phyloP scores from a whole-genome alignment of 1,140 invertebrate genomes.

The Macrobrachium nipponense region DNA sequence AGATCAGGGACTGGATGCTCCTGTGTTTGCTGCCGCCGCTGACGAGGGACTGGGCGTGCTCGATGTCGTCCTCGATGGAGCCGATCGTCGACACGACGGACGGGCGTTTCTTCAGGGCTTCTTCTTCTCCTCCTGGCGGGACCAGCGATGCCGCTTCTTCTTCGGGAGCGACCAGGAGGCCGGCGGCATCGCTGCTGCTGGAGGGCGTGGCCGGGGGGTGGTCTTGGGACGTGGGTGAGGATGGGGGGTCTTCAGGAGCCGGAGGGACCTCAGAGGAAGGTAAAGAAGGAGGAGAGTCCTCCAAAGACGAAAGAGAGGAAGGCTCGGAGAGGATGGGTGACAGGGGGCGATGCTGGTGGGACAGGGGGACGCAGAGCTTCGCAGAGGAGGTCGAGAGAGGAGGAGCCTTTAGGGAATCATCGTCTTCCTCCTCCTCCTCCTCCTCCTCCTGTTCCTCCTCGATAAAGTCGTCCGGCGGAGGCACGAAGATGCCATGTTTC shows the following conservation, averaged over 20 bases:
- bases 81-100: background rate
- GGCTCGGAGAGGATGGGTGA: background rate
- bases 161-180: no score
- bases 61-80: background rate
- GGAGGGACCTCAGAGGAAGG: background rate
- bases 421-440: no score
- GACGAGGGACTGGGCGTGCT: background rate
- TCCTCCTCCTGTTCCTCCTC: no score
- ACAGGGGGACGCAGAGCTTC: background rate
- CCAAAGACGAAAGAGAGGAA: background rate
- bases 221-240: no score
- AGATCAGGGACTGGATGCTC: constrained; percentile 3
- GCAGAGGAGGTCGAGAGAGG: background rate
- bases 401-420: constrained; percentile 6
- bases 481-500: background rate
- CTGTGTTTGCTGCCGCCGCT: background rate
- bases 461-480: background rate
- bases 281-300: background rate
- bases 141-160: no score
- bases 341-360: background rate
- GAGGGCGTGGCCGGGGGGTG: no score
- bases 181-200: no score
- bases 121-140: no score
- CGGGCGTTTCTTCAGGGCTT: no score
- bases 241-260: no score